These are phyloP conservation scores for Verasper variegatus DNA, from an alignment of 2,113 vertebrate genomes.

Conservation along the genomic window DNA sequence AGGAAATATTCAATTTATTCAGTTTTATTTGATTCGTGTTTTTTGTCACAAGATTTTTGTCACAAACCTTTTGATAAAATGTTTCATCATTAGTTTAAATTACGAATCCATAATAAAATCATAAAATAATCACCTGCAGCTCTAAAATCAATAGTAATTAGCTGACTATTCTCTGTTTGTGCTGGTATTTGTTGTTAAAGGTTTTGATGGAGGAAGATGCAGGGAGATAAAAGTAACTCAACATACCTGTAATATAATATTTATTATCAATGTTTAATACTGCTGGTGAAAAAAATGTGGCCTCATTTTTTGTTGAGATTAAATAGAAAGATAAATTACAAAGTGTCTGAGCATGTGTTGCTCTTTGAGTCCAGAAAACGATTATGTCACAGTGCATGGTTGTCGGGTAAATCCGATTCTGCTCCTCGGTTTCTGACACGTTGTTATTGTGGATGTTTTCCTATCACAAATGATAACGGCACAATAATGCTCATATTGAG, in stretches of 20 bases:
- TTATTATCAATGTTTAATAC: background rate
- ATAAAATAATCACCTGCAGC: background rate
- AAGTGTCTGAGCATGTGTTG: too few relatives aligned
- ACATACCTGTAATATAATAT: background rate
- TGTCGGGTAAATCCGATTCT: background rate
- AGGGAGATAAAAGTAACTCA: background rate
- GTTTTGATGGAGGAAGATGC: background rate
- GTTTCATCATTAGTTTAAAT: too few relatives aligned
- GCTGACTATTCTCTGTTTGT: background rate
- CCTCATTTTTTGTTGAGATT: background rate
- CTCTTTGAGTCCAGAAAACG: background rate
- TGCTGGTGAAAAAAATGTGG: background rate
- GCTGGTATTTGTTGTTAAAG: too few relatives aligned
- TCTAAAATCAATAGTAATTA: background rate
- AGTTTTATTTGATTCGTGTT: too few relatives aligned
- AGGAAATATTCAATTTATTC: too few relatives aligned
- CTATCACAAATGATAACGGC: background rate
- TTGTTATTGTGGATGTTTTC: background rate
- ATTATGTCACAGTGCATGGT: background rate
- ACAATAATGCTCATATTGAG: background rate
- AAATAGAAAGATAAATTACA: too few relatives aligned
- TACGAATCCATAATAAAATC: too few relatives aligned
- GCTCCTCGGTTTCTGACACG: background rate
- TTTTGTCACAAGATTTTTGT: too few relatives aligned
- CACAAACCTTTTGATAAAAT: too few relatives aligned